These are phyloP conservation scores for Platycheirus rosarum DNA, from an alignment of 2,888 invertebrate genomes.

Conservation along the genomic window DNA sequence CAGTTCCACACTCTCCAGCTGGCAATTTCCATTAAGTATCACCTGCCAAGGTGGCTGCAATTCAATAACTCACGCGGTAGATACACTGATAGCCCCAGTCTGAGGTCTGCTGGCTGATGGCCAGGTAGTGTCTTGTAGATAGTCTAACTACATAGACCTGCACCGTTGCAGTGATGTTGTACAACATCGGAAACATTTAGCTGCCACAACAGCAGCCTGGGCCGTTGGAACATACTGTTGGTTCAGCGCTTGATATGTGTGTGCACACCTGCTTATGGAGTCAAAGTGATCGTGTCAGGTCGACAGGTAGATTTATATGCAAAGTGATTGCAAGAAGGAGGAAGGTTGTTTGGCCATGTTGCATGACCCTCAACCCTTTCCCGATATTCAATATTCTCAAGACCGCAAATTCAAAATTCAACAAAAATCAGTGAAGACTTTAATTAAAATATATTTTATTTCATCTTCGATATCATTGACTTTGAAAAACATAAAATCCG, in stretches of 20 bases:
- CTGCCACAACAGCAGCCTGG: constrained; percentile 39
- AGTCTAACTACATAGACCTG: constrained; percentile 6
- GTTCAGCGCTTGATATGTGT: constrained; percentile 4
- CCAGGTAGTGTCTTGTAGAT: constrained; percentile 8
- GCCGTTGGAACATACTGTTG: constrained; percentile 32
- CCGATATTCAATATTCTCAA: constrained; percentile 17
- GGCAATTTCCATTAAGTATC: constrained; percentile 73
- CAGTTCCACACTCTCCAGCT: constrained; percentile 74
- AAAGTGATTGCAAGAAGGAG: constrained; percentile 44
- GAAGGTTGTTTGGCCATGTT: constrained; percentile 31
- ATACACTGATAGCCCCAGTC: constrained; percentile 53
- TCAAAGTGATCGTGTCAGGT: constrained; percentile 65
- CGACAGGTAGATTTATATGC: constrained; percentile 60
- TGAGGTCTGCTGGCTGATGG: neutral
- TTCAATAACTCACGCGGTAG: constrained; percentile 73
- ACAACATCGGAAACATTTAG: constrained; percentile 66
- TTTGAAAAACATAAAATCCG: constrained; percentile 47
- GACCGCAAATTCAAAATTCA: constrained; percentile 5
- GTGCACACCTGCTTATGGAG: constrained; percentile 60
- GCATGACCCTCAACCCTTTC: constrained; percentile 52
- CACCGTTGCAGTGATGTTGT: constrained; percentile 48
- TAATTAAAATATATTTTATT: constrained; percentile 20
- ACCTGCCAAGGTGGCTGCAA: constrained; percentile 73
- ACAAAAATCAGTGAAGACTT: no score
- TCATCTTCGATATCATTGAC: neutral